Evolutionary conservation across 2,888 invertebrate species (phyloP), one percentile per base, ranked within the genome.

Genomic region (Colostygia pectinataria): DNA sequence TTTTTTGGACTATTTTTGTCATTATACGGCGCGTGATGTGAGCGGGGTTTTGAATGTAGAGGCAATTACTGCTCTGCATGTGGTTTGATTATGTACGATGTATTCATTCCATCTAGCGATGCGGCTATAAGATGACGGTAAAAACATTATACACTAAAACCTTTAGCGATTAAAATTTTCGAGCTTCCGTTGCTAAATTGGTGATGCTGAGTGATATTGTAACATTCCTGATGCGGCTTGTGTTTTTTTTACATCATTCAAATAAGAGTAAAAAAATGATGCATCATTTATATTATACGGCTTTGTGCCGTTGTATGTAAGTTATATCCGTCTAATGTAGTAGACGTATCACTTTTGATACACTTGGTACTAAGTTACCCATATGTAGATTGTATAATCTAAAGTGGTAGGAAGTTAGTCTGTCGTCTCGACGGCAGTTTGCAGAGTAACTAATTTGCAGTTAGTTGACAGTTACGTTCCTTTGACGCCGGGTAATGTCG

Each of bases 1-100:
- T 87, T 89, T 90, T 90, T 90, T 89, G 83, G 83, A 83, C 87
- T 89, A 89, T 90, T 90, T 90, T 89, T 89, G 89, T 90, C 89
- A 90, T 90, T 90, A 89, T 89, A 89, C 86, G 85, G 78, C 84
- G 78, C 84, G 83, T 85, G 89, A 89, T 89, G 89, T 85, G 88
- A 88, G 86, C 83, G 82, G 79, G 82, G 75, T 87, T 87, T 83
- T 89, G 89, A 89, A 87, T 89, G 83, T 83, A 71, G 84, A 90
- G 84, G 89, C 89, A 89, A 90, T 90, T 89, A 90, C 88, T 74
- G 88, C 88, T 65, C 89, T 78, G 89, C 89, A 88, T 89, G 90
- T 87, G 89, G 90, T 85, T 89, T 87, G 80, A 88, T 90, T 89
- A 88, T 88, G 87, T 81, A 80, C 82, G 81, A 76, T 68, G 80